phyloP scores from a whole-genome alignment of 53 echinoderm and acorn worm species.

The Henricia sp. region DNA sequence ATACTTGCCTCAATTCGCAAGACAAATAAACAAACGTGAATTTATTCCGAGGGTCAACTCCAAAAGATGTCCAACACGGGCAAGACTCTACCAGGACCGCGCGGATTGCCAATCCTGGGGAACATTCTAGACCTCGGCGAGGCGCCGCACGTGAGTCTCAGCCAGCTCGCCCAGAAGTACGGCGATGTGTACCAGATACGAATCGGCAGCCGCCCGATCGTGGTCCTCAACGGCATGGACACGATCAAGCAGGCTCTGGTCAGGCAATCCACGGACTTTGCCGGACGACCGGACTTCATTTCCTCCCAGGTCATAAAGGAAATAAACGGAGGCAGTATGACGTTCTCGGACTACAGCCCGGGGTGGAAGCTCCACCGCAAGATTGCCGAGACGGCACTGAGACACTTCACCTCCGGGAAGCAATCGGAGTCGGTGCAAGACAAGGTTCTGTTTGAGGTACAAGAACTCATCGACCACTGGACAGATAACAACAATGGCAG shows the following conservation, averaged over 20 bases:
- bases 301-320: conserved; percentile 79
- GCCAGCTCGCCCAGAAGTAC: conserved; percentile 78
- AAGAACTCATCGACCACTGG: conserved; percentile 75
- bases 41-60: no score
- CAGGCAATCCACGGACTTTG: conserved; percentile 86
- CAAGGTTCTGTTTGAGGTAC: conserved; percentile 75
- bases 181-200: conserved; percentile 92
- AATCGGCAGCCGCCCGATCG: conserved; percentile 87
- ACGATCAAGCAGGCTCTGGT: conserved; percentile 89
- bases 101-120: conserved; percentile 78
- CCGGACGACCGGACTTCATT: conserved; percentile 87
- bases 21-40: conserved; percentile 17
- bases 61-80: conserved; percentile 39
- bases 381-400: conserved; percentile 79
- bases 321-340: conserved; percentile 75
- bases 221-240: conserved; percentile 87
- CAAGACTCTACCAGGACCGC: conserved; percentile 75
- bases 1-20: not conserved
- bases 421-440: conserved; percentile 70
- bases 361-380: conserved; percentile 90
- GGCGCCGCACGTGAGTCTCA: conserved; percentile 72
- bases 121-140: conserved; percentile 85
- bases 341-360: conserved; percentile 82
- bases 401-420: conserved; percentile 80
- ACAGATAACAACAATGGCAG: conserved; percentile 69